Evolutionary conservation across 2,113 vertebrate genomes (phyloP).

Genomic region (Vulpes ferrilata): DNA sequence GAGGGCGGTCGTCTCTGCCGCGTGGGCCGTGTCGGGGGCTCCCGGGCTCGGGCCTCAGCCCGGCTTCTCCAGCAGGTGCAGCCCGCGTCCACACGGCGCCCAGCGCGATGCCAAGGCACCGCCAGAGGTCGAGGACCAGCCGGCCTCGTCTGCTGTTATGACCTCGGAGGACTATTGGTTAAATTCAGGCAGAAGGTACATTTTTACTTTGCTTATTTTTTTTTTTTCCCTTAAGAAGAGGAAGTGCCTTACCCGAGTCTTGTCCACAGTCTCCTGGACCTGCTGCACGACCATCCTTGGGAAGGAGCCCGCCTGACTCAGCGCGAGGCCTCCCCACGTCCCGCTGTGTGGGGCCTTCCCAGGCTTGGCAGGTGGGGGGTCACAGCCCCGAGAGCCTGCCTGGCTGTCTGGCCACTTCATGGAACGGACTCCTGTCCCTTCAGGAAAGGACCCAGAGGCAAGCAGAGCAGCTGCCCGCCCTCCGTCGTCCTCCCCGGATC

Average conservation of each 20-base stretch:
- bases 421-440: neutral
- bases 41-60: neutral
- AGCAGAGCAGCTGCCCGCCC: neutral
- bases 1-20: neutral
- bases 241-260: neutral
- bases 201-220: neutral
- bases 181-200: neutral
- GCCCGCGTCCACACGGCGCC: rapidly evolving
- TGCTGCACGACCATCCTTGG: rapidly evolving
- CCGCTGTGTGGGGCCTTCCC: rapidly evolving
- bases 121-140: too few species aligned
- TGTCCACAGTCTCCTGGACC: too few species aligned
- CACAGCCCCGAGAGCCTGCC: rapidly evolving
- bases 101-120: too few species aligned
- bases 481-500: neutral
- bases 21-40: too few species aligned
- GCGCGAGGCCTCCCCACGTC: rapidly evolving
- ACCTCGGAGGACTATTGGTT: neutral
- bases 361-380: neutral
- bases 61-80: neutral
- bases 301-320: rapidly evolving
- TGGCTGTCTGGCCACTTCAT: neutral
- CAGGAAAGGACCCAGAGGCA: neutral
- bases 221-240: too few species aligned
- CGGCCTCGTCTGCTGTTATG: too few species aligned